Base-by-base conservation (phyloP, 2,797 vertebrate genomes). In the Acrossocheilus fasciatus region DNA sequence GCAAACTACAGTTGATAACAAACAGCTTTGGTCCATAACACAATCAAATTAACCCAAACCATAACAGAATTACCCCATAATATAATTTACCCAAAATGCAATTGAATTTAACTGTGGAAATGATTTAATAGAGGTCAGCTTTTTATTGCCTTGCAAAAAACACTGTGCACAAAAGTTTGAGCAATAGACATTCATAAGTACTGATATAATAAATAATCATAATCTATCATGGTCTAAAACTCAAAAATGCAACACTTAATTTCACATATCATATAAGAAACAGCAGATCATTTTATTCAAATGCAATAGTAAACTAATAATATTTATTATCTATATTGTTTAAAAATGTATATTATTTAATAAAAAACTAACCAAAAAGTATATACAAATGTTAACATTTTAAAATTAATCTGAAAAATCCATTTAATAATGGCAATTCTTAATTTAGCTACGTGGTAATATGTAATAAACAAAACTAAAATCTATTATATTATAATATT, bases 81-180 rank as follows among this genome's bases (percentile, higher is more conserved):
- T 36, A 23, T 36, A 54, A 84, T 78, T 69, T 47, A 26, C 7
- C 64, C 34, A 57, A 39, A 73, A n/a, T 30, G 59, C n/a, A 80
- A 82, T 41, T 83, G 50, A 72, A n/a, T 73, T 54, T 26, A 73
- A 45, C n/a, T 12, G 47, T 39, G 20, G 14, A 18, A 64, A 64
- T 43, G 0, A 57, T 62, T 10, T 43, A 62, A 62, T 15, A 64
- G 14, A 43, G 26, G 52, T 73, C n/a, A 62, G 26, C 20, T 68
- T 76, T 84, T 30, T 76, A 57, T 84, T 75, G n/a, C 72, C 15
- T 64, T 26, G 82, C 50, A 83, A 62, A 54, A 6, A n/a, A 12
- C 23, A 34, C 18, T 47, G 43, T 64, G 26, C 45, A 50, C 17
- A 2, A 47, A 81, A 34, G 17, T 45, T 12, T 66, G 10, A 68